Evolutionary conservation across 2,888 invertebrate genomes (phyloP), one percentile per base, ranked within the genome.

Genomic region (Chymomyza fuscimana): DNA sequence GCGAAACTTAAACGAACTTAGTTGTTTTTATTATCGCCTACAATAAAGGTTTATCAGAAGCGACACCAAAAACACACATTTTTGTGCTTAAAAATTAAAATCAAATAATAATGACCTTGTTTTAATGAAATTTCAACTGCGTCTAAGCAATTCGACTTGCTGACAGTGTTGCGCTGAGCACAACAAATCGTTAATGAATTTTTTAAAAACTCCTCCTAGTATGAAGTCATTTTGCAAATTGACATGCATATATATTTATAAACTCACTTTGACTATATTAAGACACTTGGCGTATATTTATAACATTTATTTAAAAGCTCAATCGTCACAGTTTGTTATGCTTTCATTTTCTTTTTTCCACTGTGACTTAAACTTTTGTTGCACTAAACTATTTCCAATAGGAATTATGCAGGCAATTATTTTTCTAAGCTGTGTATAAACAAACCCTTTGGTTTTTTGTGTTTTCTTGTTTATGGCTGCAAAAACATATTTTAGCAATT

Each of bases 191-290:
- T 46, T 46, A 46, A 46, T 46, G 12, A 46, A 46, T 6, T 12
- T 12, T 12, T 46, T 46, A 46, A 12, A 46, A 1, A 46, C 40
- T 12, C 0, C 4, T 10, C 56, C 56, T 19, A 19, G 2, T 54
- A 67, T 74, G 69, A 72, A 69, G 63, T 76, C 77, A 76, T 76
- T 79, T 76, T 75, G 73, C 12, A 46, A 46, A 46, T 1, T 46
- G 32, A 19, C 19, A 19, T 19, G 2, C 25, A 25, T 36, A 36
- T 36, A 36, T 9, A 9, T 36, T 36, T 36, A 36, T 36, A 12
- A 46, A 12, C 40, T 46, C 40, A 46, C 40, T 46, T 46, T 46
- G 40, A 12, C 40, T 46, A 46, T 46, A 54, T 54, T 22, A 19
- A 22, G 19, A 19, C 54, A 19, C 54, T 22, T 19, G 9, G 16